Evolutionary conservation across 2,888 invertebrate genomes (phyloP).

Genomic region (Cosmia trapezina): DNA sequence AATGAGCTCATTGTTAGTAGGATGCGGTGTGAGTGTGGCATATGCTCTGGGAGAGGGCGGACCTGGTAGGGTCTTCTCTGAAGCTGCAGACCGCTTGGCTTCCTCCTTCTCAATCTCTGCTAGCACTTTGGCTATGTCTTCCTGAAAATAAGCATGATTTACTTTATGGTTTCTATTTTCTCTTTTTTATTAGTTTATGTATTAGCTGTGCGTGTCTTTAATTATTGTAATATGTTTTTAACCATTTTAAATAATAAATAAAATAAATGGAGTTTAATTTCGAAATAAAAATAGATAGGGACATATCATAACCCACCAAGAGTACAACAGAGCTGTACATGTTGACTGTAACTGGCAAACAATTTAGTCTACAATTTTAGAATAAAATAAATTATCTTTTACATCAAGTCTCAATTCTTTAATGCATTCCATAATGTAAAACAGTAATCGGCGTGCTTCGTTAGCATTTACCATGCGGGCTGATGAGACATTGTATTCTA

Average conservation of each 20-base stretch:
- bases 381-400: not conserved
- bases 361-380: not conserved
- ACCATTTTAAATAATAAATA: not conserved
- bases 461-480: not conserved
- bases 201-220: not conserved
- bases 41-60: constrained; percentile 94
- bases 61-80: constrained; percentile 90
- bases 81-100: constrained; percentile 92
- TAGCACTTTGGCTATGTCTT: constrained; percentile 95
- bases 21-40: constrained; percentile 95
- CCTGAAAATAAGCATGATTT: constrained; percentile 85
- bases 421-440: too few species aligned
- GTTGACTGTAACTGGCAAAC: too few species aligned
- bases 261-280: not conserved
- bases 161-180: not conserved
- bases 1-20: constrained; percentile 95
- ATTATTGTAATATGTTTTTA: not conserved
- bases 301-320: not conserved
- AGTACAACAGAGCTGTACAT: not conserved
- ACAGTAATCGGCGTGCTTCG: not conserved
- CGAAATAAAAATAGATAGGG: not conserved
- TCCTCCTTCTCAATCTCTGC: constrained; percentile 95
- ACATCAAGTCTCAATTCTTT: not conserved
- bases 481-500: not conserved
- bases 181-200: not conserved